phyloP scores from a whole-genome alignment of 2,888 invertebrate genomes.

The Papilio demoleus region DNA sequence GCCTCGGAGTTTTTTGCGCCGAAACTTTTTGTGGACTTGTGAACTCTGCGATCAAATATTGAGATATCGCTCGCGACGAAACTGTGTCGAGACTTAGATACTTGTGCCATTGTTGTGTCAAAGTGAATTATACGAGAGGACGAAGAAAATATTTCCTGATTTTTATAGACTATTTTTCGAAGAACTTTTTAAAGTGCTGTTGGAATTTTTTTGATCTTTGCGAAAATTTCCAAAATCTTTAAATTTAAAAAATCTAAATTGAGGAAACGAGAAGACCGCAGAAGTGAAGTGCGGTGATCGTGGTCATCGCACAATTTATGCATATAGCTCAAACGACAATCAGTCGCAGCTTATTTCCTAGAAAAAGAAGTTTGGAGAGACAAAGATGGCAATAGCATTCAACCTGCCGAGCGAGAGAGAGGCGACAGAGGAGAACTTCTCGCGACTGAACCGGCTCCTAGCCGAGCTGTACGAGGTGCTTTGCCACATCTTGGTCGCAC shows the following conservation, averaged over 20 bases:
- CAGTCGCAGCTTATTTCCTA: constrained; percentile 77
- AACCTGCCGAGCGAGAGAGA: constrained; percentile 83
- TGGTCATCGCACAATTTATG: constrained; percentile 71
- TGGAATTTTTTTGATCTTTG: constrained; percentile 43
- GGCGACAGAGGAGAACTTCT: constrained; percentile 82
- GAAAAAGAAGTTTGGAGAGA: constrained; percentile 68
- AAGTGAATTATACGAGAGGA: constrained; percentile 60
- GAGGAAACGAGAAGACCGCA: constrained; percentile 29
- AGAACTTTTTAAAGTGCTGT: constrained; percentile 44
- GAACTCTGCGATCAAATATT: constrained; percentile 61
- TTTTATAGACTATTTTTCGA: constrained; percentile 48
- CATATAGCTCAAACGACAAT: constrained; percentile 75
- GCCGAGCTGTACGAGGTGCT: constrained; percentile 82
- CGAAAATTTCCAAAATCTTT: constrained; percentile 39
- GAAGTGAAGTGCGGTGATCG: constrained; percentile 51
- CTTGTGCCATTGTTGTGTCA: constrained; percentile 61
- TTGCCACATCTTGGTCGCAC: constrained; percentile 81
- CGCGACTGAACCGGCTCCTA: constrained; percentile 82
- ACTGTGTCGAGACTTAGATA: constrained; percentile 58
- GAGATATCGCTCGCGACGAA: constrained; percentile 66
- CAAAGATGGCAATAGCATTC: constrained; percentile 84
- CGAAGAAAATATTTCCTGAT: constrained; percentile 47
- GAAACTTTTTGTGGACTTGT: constrained; percentile 75
- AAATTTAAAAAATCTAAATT: constrained; percentile 28
- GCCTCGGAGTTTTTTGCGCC: constrained; percentile 62